These are phyloP conservation scores for Exocentrus adspersus DNA, from an alignment of 2,888 invertebrate species.

Conservation along the genomic window DNA sequence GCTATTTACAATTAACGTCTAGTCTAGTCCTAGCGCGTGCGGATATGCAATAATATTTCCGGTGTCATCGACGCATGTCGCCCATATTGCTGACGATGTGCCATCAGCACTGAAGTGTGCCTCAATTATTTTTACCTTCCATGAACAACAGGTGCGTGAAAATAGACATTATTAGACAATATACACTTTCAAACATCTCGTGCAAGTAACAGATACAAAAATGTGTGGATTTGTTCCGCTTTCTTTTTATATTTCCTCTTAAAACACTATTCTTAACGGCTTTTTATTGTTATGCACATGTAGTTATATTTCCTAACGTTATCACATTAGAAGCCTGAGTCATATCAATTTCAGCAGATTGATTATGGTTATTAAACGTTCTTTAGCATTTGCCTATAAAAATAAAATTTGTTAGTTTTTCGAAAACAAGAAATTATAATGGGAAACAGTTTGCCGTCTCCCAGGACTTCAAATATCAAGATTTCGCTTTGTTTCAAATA, in stretches of 20 bases:
- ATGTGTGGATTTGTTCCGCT: not conserved
- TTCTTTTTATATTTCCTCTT: not conserved
- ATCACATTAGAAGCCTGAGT: too few relatives aligned
- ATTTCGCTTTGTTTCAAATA: too few relatives aligned
- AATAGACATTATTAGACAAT: slow-evolving; percentile 26
- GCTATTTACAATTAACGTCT: slow-evolving; percentile 15
- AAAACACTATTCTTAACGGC: not conserved
- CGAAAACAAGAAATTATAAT: too few relatives aligned
- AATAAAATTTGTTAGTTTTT: too few relatives aligned
- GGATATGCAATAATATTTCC: slow-evolving; percentile 36
- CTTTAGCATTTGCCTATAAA: too few relatives aligned
- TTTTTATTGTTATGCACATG: not conserved
- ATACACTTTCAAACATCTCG: not conserved
- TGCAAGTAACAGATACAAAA: not conserved
- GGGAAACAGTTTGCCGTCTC: too few relatives aligned
- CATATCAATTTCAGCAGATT: too few relatives aligned
- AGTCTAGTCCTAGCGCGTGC: slow-evolving; percentile 27
- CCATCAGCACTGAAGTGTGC: slow-evolving; percentile 33
- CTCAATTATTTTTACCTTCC: slow-evolving; percentile 31
- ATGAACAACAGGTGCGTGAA: slow-evolving; percentile 32
- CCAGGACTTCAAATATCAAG: too few relatives aligned
- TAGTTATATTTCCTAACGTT: too few relatives aligned
- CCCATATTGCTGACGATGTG: slow-evolving; percentile 32
- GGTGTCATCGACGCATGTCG: slow-evolving; percentile 36
- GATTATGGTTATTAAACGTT: too few relatives aligned